phyloP scores from a whole-genome alignment of 2,113 vertebrate genomes.

The cattle (Bos taurus) region DNA sequence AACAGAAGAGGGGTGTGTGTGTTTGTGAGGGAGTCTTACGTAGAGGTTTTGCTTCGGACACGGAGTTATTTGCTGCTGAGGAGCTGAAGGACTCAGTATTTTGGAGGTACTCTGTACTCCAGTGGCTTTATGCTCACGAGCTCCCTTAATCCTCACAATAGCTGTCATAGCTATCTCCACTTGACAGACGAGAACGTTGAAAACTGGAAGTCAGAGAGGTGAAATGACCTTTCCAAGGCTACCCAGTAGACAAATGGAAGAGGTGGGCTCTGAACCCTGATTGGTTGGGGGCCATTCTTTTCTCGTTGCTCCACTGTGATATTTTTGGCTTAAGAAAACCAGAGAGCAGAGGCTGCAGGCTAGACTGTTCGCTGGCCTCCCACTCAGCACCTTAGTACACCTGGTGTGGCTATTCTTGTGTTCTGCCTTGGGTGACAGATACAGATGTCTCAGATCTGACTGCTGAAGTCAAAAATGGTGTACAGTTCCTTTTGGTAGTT shows the following conservation, averaged over 20 bases:
- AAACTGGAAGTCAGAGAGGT: neutral
- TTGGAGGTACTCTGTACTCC: neutral
- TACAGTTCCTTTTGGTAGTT: neutral
- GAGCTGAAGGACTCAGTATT: neutral
- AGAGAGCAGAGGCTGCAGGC: neutral
- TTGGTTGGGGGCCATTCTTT: neutral
- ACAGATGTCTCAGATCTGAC: neutral
- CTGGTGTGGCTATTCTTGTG: neutral
- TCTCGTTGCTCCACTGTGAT: neutral
- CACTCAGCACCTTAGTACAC: neutral
- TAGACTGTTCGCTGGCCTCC: neutral
- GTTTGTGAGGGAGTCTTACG: neutral
- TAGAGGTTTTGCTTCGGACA: neutral
- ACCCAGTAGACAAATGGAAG: neutral
- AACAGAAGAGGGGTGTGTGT: neutral
- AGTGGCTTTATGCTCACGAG: neutral
- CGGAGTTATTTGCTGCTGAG: neutral
- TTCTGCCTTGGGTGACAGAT: neutral
- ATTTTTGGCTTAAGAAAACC: neutral
- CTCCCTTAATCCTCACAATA: neutral
- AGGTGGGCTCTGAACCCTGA: neutral
- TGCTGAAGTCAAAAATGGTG: neutral
- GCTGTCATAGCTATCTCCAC: neutral
- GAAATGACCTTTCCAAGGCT: neutral
- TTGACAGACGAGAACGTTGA: neutral